Evolutionary conservation across 2,888 invertebrate species (phyloP), one percentile per base, ranked within the genome.

Genomic region (Calameuta pallipes): DNA sequence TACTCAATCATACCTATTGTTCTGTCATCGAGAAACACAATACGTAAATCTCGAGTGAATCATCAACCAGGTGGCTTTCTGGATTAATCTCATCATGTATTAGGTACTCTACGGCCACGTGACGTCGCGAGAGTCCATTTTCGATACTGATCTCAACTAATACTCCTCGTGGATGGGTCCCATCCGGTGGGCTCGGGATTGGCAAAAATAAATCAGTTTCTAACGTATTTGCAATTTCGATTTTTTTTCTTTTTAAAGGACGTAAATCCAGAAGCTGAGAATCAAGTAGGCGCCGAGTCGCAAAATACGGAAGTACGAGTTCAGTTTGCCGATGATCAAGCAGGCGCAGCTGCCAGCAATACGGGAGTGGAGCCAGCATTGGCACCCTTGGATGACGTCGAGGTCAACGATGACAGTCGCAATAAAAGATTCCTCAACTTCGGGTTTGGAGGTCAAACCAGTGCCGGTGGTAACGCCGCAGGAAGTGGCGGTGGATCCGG

Each of bases 351-450:
- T 80, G 94, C 95, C 75, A 94, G 94, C 86, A 94, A 94, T 85
- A 94, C 94, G 87, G 92, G 93, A 76, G 94, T 94, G 80, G 93
- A 93, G 86, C 94, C 96, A 83, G 95, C 95, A 87, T 94, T 96
- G 89, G 94, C 96, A 87, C 93, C 94, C 4, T 92, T 96, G 85
- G 95, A 95, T 83, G 95, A 96, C 87, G 93, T 94, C 78, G 96
- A 95, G 85, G 95, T 94, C 87, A 94, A 95, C 88, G 96, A 96
- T 89, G 95, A 96, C 89, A 95, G 96, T 92, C 94, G 97, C 89
- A 96, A 96, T 92, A 97, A 97, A 92, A 94, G 97, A 93, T 96
- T 95, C 92, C 93, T 95, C 87, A 95, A 94, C 89, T 95, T 95
- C 90, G 95, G 95, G 73, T 89, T 91, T 36, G 92, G 92, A 79